Evolutionary conservation across 2,113 vertebrate species (phyloP).

Genomic region (Ardeotis arabs): DNA sequence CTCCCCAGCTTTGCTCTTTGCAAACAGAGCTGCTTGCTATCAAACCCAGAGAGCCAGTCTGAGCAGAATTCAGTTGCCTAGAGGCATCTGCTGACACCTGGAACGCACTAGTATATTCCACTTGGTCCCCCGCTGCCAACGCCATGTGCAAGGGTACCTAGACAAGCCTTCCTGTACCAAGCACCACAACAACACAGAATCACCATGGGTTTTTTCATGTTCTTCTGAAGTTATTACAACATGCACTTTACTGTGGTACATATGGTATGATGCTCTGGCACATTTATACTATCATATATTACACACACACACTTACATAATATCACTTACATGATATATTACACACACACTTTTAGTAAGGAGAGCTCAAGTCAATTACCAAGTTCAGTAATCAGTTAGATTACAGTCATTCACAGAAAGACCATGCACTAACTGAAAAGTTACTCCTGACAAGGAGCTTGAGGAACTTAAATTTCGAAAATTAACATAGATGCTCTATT

Average conservation of each 20-base stretch:
- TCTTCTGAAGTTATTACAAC: not conserved
- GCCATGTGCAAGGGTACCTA: not conserved
- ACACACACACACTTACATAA: not conserved
- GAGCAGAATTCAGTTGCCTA: not conserved
- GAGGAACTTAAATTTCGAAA: not conserved
- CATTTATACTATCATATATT: not conserved
- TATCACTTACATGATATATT: no score
- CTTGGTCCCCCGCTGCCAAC: accelerated
- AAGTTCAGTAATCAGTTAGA: not conserved
- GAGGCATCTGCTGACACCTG: not conserved
- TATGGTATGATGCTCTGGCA: not conserved
- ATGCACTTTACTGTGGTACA: not conserved
- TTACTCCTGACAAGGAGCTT: not conserved
- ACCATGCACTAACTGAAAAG: not conserved
- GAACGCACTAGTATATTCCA: not conserved
- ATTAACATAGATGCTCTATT: not conserved
- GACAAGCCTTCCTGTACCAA: not conserved
- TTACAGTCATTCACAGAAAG: not conserved
- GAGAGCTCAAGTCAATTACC: not conserved
- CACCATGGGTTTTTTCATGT: accelerated
- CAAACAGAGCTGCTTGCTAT: not conserved
- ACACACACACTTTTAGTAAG: not conserved
- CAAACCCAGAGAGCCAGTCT: not conserved
- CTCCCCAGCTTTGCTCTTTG: not conserved
- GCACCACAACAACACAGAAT: not conserved